phyloP scores from a whole-genome alignment of 2,797 vertebrate genomes.

The Buphagus erythrorhynchus region DNA sequence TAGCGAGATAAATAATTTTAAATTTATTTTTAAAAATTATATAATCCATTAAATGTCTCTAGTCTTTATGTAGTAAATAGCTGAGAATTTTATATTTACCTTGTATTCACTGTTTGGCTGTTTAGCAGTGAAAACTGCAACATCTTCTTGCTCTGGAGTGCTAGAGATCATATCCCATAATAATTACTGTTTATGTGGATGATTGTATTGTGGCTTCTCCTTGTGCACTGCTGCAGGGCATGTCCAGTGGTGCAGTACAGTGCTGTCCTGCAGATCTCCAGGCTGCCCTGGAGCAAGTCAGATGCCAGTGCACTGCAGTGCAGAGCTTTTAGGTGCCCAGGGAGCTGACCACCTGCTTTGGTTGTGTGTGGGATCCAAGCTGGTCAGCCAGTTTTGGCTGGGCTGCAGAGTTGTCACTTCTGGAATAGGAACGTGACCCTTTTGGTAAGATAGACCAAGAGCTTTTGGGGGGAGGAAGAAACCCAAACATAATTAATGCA shows the following conservation, averaged over 20 bases:
- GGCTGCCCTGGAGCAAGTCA: not conserved
- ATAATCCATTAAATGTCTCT: not conserved
- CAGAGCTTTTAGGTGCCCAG: not conserved
- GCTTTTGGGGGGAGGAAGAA: accelerated
- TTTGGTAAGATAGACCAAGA: not conserved
- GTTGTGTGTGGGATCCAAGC: not conserved
- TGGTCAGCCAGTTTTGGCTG: not conserved
- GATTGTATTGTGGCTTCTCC: not conserved
- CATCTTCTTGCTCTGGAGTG: not conserved
- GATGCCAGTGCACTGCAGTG: not conserved
- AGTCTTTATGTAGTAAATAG: not conserved
- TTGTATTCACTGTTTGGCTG: not conserved
- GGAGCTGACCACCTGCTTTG: not conserved
- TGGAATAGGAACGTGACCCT: not conserved
- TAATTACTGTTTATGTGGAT: not conserved
- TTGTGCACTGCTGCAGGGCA: accelerated
- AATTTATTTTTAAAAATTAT: not conserved
- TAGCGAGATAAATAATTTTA: not conserved
- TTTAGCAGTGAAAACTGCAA: not conserved
- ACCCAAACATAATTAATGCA: not conserved
- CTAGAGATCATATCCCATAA: not conserved
- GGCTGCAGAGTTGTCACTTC: not conserved
- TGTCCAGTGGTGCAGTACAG: accelerated
- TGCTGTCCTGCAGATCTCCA: accelerated
- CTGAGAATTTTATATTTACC: not conserved